Evolutionary conservation across 2,113 vertebrate genomes (phyloP), one percentile per base, ranked within the genome.

Genomic region (Phyllostomus hastatus): DNA sequence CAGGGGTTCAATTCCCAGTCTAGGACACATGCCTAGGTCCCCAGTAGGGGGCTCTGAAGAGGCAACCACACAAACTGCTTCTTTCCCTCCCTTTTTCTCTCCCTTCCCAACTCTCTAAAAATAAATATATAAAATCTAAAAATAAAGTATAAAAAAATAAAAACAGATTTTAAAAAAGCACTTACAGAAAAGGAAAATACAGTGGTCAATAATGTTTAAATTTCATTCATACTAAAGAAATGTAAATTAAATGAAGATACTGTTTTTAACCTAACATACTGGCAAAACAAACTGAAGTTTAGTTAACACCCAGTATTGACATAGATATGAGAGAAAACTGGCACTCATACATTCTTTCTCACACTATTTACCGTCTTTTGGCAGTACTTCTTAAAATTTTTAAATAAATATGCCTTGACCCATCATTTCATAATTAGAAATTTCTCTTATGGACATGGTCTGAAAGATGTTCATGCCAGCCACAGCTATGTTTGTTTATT

Each of bases 361-460:
- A 94, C 48, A 92, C 69, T 75, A 84, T 73, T 82, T 52, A 94
- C 17, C 35, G 10, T 90, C 69, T 91, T 90, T 81, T 91, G 48
- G 59, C 26, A 84, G 69, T 50, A 91, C 38, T 43, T 87, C 78
- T 69, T 33, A 20, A 92, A 91, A 43, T 19, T 64, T 91, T 91
- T 70, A 83, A 92, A 20, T 61, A 38, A 90, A 59, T 88, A 78
- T 84, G 17, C 46, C 43, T 57, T 64, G 64, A 79, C 61, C 16
- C 14, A 82, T 61, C 48, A 96, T 22, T 95, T 85, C 38, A 82
- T 88, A 41, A 93, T 41, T 54, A 78, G 46, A 86, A 96, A 96
- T 82, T 66, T 85, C 59, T 73, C 54, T 85, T 70, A 93, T 1
- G 10, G 22, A 57, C 16, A 94, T 4, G 79, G 26, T n/a, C 19